Conservation (phyloP, 2,113 vertebrate genomes). For the Tenebrosternarchus preto region DNA sequence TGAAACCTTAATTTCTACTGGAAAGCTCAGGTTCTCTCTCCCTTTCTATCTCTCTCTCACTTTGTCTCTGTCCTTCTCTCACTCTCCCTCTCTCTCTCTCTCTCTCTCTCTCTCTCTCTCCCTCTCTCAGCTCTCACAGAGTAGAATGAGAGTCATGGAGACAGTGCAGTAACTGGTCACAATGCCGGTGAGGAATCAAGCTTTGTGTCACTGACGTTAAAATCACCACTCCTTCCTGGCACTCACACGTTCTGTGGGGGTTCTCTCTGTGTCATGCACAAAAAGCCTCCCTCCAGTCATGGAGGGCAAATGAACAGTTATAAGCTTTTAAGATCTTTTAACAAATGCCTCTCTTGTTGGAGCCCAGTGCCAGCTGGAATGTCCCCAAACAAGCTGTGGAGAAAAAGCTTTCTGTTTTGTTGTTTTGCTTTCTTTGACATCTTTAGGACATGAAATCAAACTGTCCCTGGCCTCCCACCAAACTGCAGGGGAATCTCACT, state of each 20-base stretch:
- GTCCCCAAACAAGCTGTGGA: neutral
- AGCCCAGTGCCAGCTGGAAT: slow-evolving; percentile 6
- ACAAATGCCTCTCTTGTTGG: slow-evolving; percentile 35
- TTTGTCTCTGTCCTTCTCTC: neutral
- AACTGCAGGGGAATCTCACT: neutral
- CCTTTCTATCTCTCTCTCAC: neutral
- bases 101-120: neutral
- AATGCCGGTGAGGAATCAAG: slow-evolving; percentile 48
- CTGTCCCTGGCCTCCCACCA: neutral
- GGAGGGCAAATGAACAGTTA: slow-evolving; percentile 8
- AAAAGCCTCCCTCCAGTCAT: slow-evolving; percentile 2
- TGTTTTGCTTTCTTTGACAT: neutral
- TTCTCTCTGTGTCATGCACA: too few relatives aligned
- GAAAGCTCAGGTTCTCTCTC: neutral
- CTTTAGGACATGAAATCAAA: neutral
- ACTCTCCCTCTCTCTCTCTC: neutral
- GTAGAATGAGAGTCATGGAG: slow-evolving; percentile 45
- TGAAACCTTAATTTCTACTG: too few relatives aligned
- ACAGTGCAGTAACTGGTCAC: slow-evolving; percentile 42
- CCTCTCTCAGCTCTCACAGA: neutral
- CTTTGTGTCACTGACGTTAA: slow-evolving; percentile 45
- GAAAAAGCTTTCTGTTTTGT: neutral
- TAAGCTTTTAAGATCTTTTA: slow-evolving; percentile 44
- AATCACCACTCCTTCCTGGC: slow-evolving; percentile 25
- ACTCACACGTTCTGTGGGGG: slow-evolving; percentile 2